phyloP scores from a whole-genome alignment of 2,113 vertebrate species.

The Garra rufa region DNA sequence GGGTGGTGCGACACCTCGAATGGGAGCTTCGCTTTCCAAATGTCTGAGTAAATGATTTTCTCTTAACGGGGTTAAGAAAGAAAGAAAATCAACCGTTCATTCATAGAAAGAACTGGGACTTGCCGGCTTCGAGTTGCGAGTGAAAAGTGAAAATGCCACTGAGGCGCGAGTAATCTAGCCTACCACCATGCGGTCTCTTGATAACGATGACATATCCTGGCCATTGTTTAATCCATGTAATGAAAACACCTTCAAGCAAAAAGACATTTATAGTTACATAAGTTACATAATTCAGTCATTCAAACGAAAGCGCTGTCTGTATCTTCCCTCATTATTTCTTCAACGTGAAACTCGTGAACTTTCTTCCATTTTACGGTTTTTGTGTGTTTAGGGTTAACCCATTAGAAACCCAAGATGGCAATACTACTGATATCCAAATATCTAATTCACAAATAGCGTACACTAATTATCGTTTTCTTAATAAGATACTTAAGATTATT shows the following conservation, averaged over 20 bases:
- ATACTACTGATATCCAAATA: neutral
- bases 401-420: neutral
- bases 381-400: neutral
- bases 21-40: neutral
- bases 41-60: neutral
- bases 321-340: neutral
- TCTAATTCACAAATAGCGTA: neutral
- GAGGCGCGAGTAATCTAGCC: neutral
- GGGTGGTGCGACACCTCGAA: neutral
- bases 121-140: neutral
- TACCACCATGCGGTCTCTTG: neutral
- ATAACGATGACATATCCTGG: neutral
- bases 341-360: neutral
- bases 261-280: neutral
- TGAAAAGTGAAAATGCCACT: neutral
- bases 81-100: neutral
- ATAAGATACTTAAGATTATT: neutral
- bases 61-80: neutral
- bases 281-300: neutral
- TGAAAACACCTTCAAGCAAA: neutral
- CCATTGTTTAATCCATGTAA: neutral
- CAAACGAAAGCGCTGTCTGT: neutral
- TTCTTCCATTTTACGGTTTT: neutral
- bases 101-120: conserved; percentile 2
- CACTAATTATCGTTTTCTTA: neutral